Base-by-base conservation (phyloP, 2,888 invertebrate species). In the Lasioglossum oenotherae region DNA sequence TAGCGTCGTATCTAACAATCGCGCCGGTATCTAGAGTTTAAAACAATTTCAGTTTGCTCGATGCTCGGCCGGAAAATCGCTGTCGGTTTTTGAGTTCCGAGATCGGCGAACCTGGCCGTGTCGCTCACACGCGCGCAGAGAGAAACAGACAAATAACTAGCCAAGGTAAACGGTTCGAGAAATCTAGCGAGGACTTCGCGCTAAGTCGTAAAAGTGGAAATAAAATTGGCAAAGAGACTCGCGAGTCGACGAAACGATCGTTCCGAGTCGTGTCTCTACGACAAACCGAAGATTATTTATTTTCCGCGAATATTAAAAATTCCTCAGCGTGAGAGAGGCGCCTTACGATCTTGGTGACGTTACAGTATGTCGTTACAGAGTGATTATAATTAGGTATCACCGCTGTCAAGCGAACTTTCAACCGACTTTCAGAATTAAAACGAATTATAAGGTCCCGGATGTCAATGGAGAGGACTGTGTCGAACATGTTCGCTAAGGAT, bases 101-200 rank as follows among this genome's bases (percentile, higher is more conserved):
- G 69, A 46, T 46, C 16, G 4, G 14, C 41, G 12, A 27, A 35
- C 19, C 19, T 23, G n/a, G 38, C 46, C 27, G 4, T 14, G 3
- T 12, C 5, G 1, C 4, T 31, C 31, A 2, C 60, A 0, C 27
- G 0, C 31, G 2, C 27, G 14, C 27, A 5, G 16, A 64, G 27
- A 27, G n/a, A 8, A 27, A 27, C 4, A 12, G 27, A 16, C 64
- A 6, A 5, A n/a, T n/a, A n/a, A 57, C 23, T 64, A 4, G 64
- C 31, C 64, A 67, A 74, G 74, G 74, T 67, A 49, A 80, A 41
- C 53, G 74, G 74, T 80, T 69, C 31, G 69, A 69, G 69, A 41
- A 74, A 46, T 14, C 31, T 31, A 44, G 38, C 38, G 12, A 23
- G 69, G 35, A 69, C 38, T 69, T 69, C 35, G 69, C 38, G 69